Conservation (phyloP, 2,888 invertebrate species). For the Zaprionus lineosus region DNA sequence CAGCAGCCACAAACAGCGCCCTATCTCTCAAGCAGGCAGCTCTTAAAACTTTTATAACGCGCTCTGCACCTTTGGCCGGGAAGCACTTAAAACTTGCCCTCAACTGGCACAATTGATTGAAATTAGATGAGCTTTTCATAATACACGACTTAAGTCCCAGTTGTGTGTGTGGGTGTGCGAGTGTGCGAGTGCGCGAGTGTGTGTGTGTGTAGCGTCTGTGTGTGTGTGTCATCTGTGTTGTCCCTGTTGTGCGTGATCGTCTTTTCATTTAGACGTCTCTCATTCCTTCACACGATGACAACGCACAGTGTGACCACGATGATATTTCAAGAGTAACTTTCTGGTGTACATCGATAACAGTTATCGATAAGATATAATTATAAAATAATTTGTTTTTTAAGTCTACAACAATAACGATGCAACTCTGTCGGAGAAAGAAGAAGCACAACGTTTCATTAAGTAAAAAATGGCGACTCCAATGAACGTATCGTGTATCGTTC, state of each 20-base stretch:
- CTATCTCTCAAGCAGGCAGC: not conserved
- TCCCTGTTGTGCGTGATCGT: slow-evolving; percentile 35
- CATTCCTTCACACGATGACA: not conserved
- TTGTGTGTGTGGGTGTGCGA: slow-evolving; percentile 4
- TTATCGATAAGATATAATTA: too few species aligned
- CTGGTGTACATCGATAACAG: too few species aligned
- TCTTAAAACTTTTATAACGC: slow-evolving; percentile 15
- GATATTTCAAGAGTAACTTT: too few species aligned
- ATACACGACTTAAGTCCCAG: slow-evolving; percentile 61
- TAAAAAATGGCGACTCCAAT: too few species aligned
- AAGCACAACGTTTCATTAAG: too few species aligned
- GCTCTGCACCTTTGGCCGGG: slow-evolving; percentile 6
- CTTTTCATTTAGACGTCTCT: slow-evolving; percentile 43
- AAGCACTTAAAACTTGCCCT: slow-evolving; percentile 55
- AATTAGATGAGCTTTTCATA: slow-evolving; percentile 80
- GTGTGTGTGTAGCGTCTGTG: slow-evolving; percentile 9
- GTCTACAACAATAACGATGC: too few species aligned
- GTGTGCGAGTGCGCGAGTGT: slow-evolving; percentile 7
- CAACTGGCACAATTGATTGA: slow-evolving; percentile 74
- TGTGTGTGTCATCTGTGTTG: slow-evolving; percentile 30
- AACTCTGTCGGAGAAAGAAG: too few species aligned
- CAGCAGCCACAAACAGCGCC: not conserved
- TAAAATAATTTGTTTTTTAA: too few species aligned
- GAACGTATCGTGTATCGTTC: too few species aligned
- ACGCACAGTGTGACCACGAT: not conserved